These are phyloP conservation scores for Oceanodroma tethys DNA, from an alignment of 2,113 vertebrate genomes.

Conservation along the genomic window DNA sequence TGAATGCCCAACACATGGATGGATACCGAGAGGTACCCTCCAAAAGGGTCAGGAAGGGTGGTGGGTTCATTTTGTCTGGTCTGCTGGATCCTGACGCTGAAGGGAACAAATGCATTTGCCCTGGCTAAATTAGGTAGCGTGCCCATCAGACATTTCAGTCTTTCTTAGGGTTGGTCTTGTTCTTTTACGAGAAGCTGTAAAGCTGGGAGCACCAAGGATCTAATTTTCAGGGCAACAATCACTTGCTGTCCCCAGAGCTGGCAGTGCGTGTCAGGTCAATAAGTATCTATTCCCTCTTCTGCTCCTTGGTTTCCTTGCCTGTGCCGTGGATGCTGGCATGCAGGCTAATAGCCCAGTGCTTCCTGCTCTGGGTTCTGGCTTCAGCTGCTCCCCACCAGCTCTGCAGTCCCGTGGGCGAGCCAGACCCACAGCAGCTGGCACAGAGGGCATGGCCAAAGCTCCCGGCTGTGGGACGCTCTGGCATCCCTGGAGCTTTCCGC, in stretches of 20 bases:
- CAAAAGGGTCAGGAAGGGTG: neutral
- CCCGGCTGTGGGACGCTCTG: neutral
- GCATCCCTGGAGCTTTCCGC: neutral
- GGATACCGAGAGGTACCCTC: neutral
- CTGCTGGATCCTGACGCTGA: neutral
- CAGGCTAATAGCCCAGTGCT: neutral
- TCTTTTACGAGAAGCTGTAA: neutral
- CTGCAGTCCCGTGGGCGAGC: fast-evolving
- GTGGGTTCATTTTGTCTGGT: neutral
- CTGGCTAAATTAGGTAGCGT: neutral
- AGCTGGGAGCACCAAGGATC: neutral
- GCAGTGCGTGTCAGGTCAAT: fast-evolving
- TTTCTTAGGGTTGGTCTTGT: neutral
- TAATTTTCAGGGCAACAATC: neutral
- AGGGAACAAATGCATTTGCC: neutral
- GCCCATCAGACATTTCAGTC: neutral
- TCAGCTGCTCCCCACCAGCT: neutral
- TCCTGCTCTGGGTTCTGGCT: neutral
- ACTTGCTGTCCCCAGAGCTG: neutral
- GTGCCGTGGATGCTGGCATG: fast-evolving
- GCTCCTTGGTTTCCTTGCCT: fast-evolving
- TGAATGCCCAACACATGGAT: fast-evolving
- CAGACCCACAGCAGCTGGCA: too few relatives aligned
- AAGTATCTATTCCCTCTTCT: neutral
- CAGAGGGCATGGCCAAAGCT: neutral